Evolutionary conservation across 2,113 vertebrate genomes (phyloP).

Genomic region (Clarias macrocephalus): DNA sequence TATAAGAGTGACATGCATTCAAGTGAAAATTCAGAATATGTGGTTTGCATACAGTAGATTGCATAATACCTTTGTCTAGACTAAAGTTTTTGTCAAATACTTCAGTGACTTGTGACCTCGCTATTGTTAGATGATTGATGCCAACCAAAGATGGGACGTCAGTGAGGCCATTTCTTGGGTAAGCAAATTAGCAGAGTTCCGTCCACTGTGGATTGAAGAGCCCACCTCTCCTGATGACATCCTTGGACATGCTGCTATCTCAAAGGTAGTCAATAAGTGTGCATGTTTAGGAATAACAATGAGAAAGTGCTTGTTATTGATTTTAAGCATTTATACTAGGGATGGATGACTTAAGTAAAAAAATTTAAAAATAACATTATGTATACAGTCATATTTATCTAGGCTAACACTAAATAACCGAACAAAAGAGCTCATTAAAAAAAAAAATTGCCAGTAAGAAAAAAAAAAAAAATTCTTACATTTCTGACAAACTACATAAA

Average conservation of each 20-base stretch:
- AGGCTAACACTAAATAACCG: too few relatives aligned
- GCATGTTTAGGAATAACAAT: neutral
- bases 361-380: too few relatives aligned
- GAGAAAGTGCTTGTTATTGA: neutral
- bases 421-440: too few relatives aligned
- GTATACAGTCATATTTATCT: too few relatives aligned
- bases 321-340: neutral
- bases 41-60: neutral
- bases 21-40: neutral
- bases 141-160: conserved; percentile 82
- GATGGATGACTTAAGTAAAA: too few relatives aligned
- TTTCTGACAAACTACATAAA: too few relatives aligned
- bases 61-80: neutral
- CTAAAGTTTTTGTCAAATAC: neutral
- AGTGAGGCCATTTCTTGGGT: conserved; percentile 76
- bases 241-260: conserved; percentile 76
- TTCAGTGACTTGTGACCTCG: conserved; percentile 9
- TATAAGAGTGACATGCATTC: neutral
- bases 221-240: conserved; percentile 81
- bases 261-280: conserved; percentile 66
- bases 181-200: conserved; percentile 74
- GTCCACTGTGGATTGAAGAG: conserved; percentile 79
- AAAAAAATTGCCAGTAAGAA: too few relatives aligned
- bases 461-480: too few relatives aligned
- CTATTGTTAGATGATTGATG: conserved; percentile 77